Evolutionary conservation across 2,113 vertebrate species (phyloP), one percentile per base, ranked within the genome.

Genomic region (Lophotis ruficrista): DNA sequence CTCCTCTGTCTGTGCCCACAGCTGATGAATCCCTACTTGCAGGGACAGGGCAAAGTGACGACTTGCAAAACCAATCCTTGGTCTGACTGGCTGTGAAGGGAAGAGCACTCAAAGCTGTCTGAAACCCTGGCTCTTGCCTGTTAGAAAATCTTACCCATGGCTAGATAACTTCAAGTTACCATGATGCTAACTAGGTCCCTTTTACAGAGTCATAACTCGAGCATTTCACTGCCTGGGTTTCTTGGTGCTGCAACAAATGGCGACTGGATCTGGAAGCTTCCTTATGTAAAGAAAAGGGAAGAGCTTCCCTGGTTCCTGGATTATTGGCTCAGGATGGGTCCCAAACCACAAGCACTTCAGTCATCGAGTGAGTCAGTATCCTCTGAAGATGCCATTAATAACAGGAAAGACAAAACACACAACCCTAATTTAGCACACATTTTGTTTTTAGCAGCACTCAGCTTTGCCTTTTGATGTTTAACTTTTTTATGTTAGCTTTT

Each of bases 281-380:
- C 14, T 84, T 73, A 53, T 4, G 45, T 12, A 41, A 57, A 73
- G 71, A 90, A 91, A 97, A 97, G 57, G 87, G 58, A 95, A 87
- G 48, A 91, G 33, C 62, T 96, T 93, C 30, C 61, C 87, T 84
- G 76, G 84, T 87, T 97, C 76, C 83, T 91, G 84, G 38, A 69
- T 93, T 94, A 93, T 82, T 96, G 94, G 83, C 92, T 91, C 57
- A 31, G 89, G 78, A 93, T 87, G 94, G 50, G 86, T 90, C 96
- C 89, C 95, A 97, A 97, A 94, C 98, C 98, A 96, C 97, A 98
- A 98, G 89, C 62, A 97, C 96, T 98, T 94, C 93, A 95, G 83
- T 96, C 96, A 98, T 94, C 33, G n/a, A 96, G 24, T 98, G 98
- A 98, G 96, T 98, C 98, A 98, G 86, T 92, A 82, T 90, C 95